Conservation (phyloP, 2,113 vertebrate species). For the Hypocryptadius cinnamomeus region DNA sequence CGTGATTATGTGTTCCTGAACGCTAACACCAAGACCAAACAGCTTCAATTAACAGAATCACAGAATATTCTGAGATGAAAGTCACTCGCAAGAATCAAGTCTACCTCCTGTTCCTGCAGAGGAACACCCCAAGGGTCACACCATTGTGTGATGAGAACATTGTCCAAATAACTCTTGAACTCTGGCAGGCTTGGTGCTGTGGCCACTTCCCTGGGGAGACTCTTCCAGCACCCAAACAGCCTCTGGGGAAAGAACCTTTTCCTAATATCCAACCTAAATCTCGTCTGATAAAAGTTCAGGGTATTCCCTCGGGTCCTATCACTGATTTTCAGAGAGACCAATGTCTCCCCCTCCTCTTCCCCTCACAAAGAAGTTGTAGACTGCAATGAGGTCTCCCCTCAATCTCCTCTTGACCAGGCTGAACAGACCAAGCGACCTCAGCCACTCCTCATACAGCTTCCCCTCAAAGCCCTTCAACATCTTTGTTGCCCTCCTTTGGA, state of each 20-base stretch:
- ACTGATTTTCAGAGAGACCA: not conserved
- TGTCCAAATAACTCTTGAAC: not conserved
- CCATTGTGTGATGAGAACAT: not conserved
- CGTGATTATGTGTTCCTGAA: too few species aligned
- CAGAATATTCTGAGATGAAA: not conserved
- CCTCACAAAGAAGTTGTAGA: not conserved
- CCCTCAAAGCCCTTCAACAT: not conserved
- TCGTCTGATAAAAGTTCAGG: not conserved
- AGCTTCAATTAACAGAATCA: not conserved
- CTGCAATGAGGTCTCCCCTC: not conserved
- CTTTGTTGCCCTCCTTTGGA: not conserved
- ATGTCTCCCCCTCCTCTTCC: not conserved
- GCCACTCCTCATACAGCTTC: rapidly evolving
- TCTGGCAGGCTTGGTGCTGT: not conserved
- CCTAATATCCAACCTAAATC: not conserved
- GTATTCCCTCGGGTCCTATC: rapidly evolving
- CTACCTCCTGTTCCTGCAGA: too few species aligned
- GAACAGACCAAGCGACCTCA: not conserved
- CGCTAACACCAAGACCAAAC: not conserved
- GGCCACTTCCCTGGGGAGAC: not conserved
- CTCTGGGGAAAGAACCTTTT: not conserved
- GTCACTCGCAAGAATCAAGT: rapidly evolving
- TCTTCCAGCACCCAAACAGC: rapidly evolving
- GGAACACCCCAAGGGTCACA: not conserved
- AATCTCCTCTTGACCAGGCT: not conserved